Evolutionary conservation across 2,888 invertebrate species (phyloP), one percentile per base, ranked within the genome.

Genomic region (Acleris holmiana): DNA sequence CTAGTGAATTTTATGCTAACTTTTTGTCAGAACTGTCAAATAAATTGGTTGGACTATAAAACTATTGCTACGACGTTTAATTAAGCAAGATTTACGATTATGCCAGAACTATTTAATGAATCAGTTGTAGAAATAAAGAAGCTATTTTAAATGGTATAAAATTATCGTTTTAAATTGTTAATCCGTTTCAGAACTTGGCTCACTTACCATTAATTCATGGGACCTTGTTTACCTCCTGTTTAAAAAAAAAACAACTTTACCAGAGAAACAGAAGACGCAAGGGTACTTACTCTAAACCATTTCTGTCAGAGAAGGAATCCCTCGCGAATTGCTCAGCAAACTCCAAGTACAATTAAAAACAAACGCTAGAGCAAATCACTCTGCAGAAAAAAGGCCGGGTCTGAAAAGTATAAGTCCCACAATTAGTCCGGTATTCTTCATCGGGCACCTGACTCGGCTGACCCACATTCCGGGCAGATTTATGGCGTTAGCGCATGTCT

Each of bases 401-500:
- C 55, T 61, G 57, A 65, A 63, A 61, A 60, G 56, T 62, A 51
- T 61, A 64, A 67, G 65, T 59, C 62, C 49, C 61, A 71, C 73
- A 77, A 78, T 77, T 79, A 78, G 76, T 61, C 61, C 61, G 70
- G 69, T 69, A 71, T 75, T 69, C 70, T 71, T 76, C 73, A 72
- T 58, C 74, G 73, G 65, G 67, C 72, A 73, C 78, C 76, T 80
- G 78, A 77, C 76, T 68, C 67, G 61, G 25, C 66, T 77, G 82
- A 68, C 82, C 83, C 71, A 83, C 78, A 80, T 83, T 76, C 77
- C 74, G 57, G 7, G 21, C 56, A 75, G 80, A 83, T 83, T 83
- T 83, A 83, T 79, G 69, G 70, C 69, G 71, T 61, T 59, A 69
- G 67, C 68, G 66, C 60, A 66, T 35, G 69, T 10, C 19, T 19